Evolutionary conservation across 2,113 vertebrate genomes (phyloP), one percentile per base, ranked within the genome.

Genomic region (Pandion haliaetus): DNA sequence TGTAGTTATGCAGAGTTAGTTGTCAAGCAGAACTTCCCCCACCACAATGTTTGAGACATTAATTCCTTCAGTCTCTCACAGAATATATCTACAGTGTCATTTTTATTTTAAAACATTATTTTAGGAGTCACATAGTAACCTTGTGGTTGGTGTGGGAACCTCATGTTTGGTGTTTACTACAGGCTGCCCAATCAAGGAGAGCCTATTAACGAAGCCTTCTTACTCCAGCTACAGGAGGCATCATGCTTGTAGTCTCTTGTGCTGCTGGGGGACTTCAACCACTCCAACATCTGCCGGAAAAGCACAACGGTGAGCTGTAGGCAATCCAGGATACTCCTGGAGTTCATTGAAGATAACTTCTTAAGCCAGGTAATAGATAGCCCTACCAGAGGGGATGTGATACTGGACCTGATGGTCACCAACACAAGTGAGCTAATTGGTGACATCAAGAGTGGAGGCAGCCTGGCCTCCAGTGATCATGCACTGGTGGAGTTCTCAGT

Each of bases 361-460:
- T n/a, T 49, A 74, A 59, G 9, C 8, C 36, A 58, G 23, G 31
- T n/a, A 57, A 42, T 25, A 55, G 7, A 70, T 14, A 62, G 21
- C 6, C 21, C 26, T 21, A 28, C 36, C 17, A 32, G 18, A 74
- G 32, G 7, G 5, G 5, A 44, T 50, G 16, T 2, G 4, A 29
- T 40, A 20, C 10, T n/a, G 13, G 20, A 57, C 40, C 20, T 57
- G 23, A 29, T 29, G 12, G 12, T 47, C 58, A 72, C 11, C 21
- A 17, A 9, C 1, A 1, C 6, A 18, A 38, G 21, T 52, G 47
- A 55, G 40, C 8, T 55, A 62, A 71, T 62, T 62, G 5, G 23
- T 55, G 28, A 62, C 0, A 0, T 24, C 18, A 19, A 55, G 28
- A 15, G 5, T 47, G 5, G 34, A 65, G 72, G 36, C 12, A n/a